Evolutionary conservation across 2,888 invertebrate species (phyloP), one percentile per base, ranked within the genome.

Genomic region (Chalcis sispes): DNA sequence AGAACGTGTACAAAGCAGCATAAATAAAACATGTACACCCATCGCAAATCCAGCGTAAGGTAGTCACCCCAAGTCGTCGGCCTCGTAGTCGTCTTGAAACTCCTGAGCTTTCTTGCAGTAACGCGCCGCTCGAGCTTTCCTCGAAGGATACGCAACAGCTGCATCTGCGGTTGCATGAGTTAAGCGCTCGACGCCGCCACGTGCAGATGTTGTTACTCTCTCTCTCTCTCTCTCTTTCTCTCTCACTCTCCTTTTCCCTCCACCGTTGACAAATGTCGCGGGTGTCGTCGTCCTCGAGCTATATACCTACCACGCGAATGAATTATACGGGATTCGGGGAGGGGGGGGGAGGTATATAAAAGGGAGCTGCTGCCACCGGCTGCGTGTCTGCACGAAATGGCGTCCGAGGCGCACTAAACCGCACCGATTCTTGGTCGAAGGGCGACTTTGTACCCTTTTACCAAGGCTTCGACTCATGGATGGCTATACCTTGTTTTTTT

Each of bases 161-260:
- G 73, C 73, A 62, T 61, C 67, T 59, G 73, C 59, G 73, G 73
- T 74, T 25, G 50, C 40, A 15, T 73, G 73, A 66, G 50, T 74
- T 74, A 74, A 67, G 15, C 42, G 42, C 15, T 36, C 4, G 36
- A 36, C 2, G 18, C 40, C 42, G 66, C 52, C 70, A 69, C 36
- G 58, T 48, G 69, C 69, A 50, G 58, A 48, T 75, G 69, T 20
- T 36, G 58, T 5, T 18, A 3, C 23, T 4, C 23, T 54, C 18
- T 20, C 54, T 32, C 27, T 61, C 25, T 20, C 42, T 32, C 2
- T 15, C 46, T 46, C 46, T 15, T 15, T 15, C 46, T 46, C 46
- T 15, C 46, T 15, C n/a, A 13, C n/a, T n/a, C n/a, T n/a, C n/a
- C n/a, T n/a, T n/a, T n/a, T n/a, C n/a, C n/a, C n/a, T n/a, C n/a